Base-by-base conservation (phyloP, 2,113 vertebrate genomes). In the Phrynosoma blainvillii region DNA sequence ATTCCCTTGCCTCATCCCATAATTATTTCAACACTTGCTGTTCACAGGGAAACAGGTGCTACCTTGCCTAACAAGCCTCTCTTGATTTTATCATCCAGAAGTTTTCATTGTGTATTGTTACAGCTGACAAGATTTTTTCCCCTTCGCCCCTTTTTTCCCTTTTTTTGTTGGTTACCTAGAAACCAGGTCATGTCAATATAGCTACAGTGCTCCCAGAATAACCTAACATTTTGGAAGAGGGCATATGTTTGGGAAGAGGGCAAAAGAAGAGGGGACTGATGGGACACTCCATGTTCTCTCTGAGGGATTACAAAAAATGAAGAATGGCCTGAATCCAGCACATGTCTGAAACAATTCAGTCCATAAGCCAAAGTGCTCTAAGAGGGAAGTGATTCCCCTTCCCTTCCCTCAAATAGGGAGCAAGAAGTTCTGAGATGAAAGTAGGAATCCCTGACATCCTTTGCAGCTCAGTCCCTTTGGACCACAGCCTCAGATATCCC, bases 151-250 rank as follows among this genome's bases (percentile, higher is more conserved):
- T 62, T 62, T 62, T 16, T 62, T 62, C 18, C 1, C 27, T 93
- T 87, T 75, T 54, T 52, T 68, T 93, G 86, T 80, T 70, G 88
- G 95, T 96, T 97, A 95, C 96, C 95, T 94, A 89, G 96, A 96
- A 96, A 97, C 95, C 94, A 91, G 95, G 93, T 93, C 80, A 70
- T 78, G 91, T 94, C 86, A 89, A 65, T 92, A 84, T 11, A 80
- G 75, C 88, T 77, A 84, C 54, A 56, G 89, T 74, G 88, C 84
- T 93, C 92, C 93, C 87, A 89, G 86, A 92, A 92, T 91, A 93
- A 92, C 90, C 93, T 83, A 91, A 95, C 92, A 85, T 94, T 93
- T 89, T 83, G 87, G 68, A 12, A 0, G 0, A 85, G 56, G 68
- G 89, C 83, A 83, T 66, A 71, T 85, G 82, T 0, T 2, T 83